Evolutionary conservation across 2,113 vertebrate species (phyloP).

Genomic region (Ptyas mucosa): DNA sequence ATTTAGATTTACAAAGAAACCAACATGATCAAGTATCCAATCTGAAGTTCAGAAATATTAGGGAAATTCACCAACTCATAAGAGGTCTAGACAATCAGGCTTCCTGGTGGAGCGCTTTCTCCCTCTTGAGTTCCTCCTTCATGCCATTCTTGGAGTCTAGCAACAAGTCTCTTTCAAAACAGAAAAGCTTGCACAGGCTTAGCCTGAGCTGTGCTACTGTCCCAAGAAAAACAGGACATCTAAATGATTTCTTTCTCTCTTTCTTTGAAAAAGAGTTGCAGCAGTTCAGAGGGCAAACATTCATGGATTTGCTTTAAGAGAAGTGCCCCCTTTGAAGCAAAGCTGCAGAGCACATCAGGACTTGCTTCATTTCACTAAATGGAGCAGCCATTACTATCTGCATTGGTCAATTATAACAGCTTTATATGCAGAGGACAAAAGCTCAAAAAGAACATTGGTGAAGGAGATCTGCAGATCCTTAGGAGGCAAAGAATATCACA

Average conservation of each 20-base stretch:
- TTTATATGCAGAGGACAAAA: background rate
- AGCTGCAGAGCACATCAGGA: background rate
- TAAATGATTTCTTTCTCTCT: background rate
- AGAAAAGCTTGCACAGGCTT: background rate
- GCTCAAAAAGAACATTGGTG: background rate
- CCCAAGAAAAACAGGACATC: background rate
- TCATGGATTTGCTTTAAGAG: background rate
- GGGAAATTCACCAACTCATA: background rate
- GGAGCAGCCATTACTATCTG: background rate
- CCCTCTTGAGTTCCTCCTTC: background rate
- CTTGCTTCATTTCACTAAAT: background rate
- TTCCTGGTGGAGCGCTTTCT: background rate
- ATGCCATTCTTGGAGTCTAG: background rate
- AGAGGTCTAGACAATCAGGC: background rate
- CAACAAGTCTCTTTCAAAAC: background rate
- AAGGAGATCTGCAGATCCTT: background rate
- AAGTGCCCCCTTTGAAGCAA: background rate
- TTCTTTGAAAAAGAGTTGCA: background rate
- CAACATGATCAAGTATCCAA: background rate
- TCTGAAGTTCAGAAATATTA: conserved; percentile 22
- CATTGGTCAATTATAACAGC: background rate
- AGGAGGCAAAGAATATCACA: background rate
- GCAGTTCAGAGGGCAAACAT: background rate
- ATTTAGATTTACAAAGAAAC: conserved; percentile 1
- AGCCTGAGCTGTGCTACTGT: background rate